These are phyloP conservation scores for Silurus lanzhouensis DNA, from an alignment of 2,797 vertebrate genomes.

Conservation along the genomic window DNA sequence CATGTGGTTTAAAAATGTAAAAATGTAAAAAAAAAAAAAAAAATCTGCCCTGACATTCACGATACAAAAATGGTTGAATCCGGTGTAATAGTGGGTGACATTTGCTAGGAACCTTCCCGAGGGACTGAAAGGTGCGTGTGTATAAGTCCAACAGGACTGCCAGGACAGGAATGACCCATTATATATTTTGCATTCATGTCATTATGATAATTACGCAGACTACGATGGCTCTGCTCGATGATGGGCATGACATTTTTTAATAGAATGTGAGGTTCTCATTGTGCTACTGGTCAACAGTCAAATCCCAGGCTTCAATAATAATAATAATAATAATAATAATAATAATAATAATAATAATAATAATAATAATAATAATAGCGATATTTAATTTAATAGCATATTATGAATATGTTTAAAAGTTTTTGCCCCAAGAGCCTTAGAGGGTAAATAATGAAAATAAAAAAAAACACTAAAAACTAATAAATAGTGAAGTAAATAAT, in stretches of 20 bases:
- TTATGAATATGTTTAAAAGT: no score
- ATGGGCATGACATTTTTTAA: not conserved
- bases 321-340: not conserved
- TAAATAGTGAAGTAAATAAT: not conserved
- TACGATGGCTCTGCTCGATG: not conserved
- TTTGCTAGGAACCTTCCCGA: not conserved
- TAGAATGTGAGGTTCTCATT: not conserved
- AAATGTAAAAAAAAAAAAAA: not conserved
- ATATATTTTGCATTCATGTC: slow-evolving; percentile 3
- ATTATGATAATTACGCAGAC: slow-evolving; percentile 18
- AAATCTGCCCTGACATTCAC: not conserved
- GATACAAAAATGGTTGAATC: not conserved
- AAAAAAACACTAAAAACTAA: not conserved
- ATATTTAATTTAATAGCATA: no score
- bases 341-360: not conserved
- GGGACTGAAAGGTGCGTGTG: not conserved
- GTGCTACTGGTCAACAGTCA: not conserved
- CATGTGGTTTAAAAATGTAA: not conserved
- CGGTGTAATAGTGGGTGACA: not conserved
- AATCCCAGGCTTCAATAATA: not conserved
- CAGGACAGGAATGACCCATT: slow-evolving; percentile 8
- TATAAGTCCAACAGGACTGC: not conserved
- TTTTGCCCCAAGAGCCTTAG: not conserved
- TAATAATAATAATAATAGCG: not conserved
- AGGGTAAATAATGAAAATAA: not conserved